Evolutionary conservation across 2,113 vertebrate species (phyloP), one percentile per base, ranked within the genome.

Genomic region (Lipotes vexillifer): DNA sequence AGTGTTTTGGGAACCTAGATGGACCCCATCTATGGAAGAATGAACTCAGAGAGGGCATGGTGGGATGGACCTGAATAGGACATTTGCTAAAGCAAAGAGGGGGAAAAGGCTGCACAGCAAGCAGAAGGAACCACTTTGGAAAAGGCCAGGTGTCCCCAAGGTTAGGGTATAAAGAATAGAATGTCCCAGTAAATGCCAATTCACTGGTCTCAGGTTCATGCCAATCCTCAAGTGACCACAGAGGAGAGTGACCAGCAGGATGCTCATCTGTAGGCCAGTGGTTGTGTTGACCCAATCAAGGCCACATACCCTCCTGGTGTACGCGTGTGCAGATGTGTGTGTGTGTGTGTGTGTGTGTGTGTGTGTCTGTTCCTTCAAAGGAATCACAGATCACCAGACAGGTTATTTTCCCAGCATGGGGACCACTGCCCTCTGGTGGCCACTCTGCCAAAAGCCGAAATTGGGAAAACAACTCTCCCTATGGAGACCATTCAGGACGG

Each of bases 381-480:
- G 61, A 17, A 44, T 71, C 44, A 0, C 23, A 11, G 49, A 49
- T 27, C 38, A 41, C 41, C 29, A 41, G 13, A n/a, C 25, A 13
- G 14, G 33, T 63, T 74, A 10, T 33, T 92, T 78, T 89, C 61
- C 36, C 83, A 83, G 38, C 5, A 0, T 83, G 72, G 46, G 52
- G 69, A 93, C 80, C 25, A 66, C 94, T 88, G 96, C 95, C 97
- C 93, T 91, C 96, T 97, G 82, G 91, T 97, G 97, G 96, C 20
- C 95, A 94, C 23, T 91, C n/a, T 23, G 38, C 41, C 68, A 93
- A 82, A 55, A 27, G 72, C 55, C 27, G 1, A 61, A 74, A 78
- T 20, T 69, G 33, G 46, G 25, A 23, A 63, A 90, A 88, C 29
- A 27, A 44, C 21, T 44, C 4, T 11, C 25, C 13, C 6, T 23